These are phyloP conservation scores for Eupristina koningsbergeri DNA, from an alignment of 1,140 invertebrate species.

Conservation along the genomic window DNA sequence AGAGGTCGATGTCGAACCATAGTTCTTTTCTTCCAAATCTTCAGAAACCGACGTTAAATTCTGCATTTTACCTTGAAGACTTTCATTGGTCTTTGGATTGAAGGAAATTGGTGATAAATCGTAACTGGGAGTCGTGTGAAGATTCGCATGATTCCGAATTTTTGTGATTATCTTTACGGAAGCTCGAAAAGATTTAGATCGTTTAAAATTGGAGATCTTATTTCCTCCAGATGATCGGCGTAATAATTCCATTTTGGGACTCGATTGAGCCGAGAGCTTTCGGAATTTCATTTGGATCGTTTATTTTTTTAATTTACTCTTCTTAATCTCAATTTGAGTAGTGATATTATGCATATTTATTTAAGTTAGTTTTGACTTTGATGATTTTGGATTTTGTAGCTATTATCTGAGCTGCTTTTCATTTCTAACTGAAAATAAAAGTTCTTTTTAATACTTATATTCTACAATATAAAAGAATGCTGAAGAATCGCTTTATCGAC, in stretches of 20 bases:
- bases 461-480: not conserved
- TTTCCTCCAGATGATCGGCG: slow-evolving; percentile 50
- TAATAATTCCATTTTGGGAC: slow-evolving; percentile 66
- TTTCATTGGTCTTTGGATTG: not conserved
- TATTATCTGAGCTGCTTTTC: slow-evolving; percentile 11
- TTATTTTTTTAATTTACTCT: slow-evolving; percentile 11
- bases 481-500: slow-evolving; percentile 12
- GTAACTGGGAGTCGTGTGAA: slow-evolving; percentile 46
- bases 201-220: slow-evolving; percentile 70
- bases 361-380: slow-evolving; percentile 7
- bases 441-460: slow-evolving; percentile 3
- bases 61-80: not conserved
- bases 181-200: slow-evolving; percentile 78
- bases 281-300: slow-evolving; percentile 67
- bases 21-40: slow-evolving; percentile 35
- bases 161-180: slow-evolving; percentile 79
- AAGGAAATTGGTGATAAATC: slow-evolving; percentile 44
- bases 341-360: not conserved
- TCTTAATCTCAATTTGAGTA: not conserved
- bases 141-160: slow-evolving; percentile 61
- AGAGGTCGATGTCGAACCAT: not conserved
- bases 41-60: slow-evolving; percentile 55
- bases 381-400: not conserved
- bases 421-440: slow-evolving; percentile 28
- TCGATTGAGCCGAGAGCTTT: slow-evolving; percentile 56